Evolutionary conservation across 1,140 invertebrate species (phyloP).

Genomic region (Drosophila carrolli): DNA sequence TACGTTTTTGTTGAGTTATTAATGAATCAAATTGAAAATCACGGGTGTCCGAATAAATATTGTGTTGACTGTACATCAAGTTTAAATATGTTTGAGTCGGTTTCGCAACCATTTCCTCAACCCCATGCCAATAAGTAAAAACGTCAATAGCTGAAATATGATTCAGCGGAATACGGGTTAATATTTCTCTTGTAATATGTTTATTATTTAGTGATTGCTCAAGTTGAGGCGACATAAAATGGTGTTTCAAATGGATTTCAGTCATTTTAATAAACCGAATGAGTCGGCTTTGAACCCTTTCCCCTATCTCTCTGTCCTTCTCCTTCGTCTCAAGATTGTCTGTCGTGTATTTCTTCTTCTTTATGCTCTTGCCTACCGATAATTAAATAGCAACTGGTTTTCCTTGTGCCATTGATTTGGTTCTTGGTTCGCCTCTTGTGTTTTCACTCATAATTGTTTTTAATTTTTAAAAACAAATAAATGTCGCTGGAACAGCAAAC

Average conservation of each 20-base stretch:
- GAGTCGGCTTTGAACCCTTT: conserved; percentile 21
- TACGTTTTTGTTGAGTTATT: no score
- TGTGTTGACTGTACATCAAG: no score
- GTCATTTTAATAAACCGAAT: conserved; percentile 31
- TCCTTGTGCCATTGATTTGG: conserved; percentile 26
- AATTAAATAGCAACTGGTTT: conserved; percentile 45
- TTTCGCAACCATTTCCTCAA: no score
- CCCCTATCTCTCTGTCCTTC: not conserved
- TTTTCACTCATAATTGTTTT: conserved; percentile 43
- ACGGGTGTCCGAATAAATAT: no score
- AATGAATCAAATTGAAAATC: no score
- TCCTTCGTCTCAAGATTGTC: conserved; percentile 10
- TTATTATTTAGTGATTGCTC: not conserved
- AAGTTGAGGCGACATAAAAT: conserved; percentile 11
- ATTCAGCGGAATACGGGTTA: no score
- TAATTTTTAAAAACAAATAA: conserved; percentile 52
- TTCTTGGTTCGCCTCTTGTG: conserved; percentile 22
- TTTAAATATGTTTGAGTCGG: no score
- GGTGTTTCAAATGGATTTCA: conserved; percentile 25
- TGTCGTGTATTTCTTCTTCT: conserved; percentile 26
- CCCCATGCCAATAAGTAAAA: no score
- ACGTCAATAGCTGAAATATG: no score
- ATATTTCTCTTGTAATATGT: no score
- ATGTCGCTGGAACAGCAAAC: conserved; percentile 38
- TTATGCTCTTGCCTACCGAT: conserved; percentile 17